Evolutionary conservation across 2,797 vertebrate genomes (phyloP).

Genomic region (Gymnothorax reevesii): DNA sequence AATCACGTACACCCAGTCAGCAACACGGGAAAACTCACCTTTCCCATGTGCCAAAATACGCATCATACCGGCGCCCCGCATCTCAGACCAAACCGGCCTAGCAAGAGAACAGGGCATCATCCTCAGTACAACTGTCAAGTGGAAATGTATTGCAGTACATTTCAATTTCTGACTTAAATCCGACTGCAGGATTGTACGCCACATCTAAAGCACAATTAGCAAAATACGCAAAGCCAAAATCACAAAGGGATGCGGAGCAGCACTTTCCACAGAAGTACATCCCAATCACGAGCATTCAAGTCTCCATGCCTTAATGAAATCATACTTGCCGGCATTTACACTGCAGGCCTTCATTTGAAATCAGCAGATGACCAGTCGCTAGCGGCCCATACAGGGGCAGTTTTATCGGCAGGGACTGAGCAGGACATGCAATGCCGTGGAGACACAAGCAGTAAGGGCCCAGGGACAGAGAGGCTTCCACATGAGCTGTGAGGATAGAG

Average conservation of each 20-base stretch:
- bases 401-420: too few species aligned
- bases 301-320: neutral
- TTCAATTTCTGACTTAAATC: neutral
- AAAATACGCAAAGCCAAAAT: neutral
- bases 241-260: neutral
- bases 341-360: too few species aligned
- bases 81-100: neutral
- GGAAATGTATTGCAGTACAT: neutral
- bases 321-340: too few species aligned
- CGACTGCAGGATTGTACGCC: neutral
- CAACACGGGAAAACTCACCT: slow-evolving; percentile 39
- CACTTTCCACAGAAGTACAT: neutral
- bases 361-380: too few species aligned
- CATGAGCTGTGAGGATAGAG: too few species aligned
- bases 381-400: too few species aligned
- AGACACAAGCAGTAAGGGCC: too few species aligned
- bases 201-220: neutral
- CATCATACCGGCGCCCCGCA: slow-evolving; percentile 5
- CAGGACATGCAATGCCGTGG: too few species aligned
- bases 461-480: too few species aligned
- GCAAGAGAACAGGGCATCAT: neutral
- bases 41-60: slow-evolving; percentile 34
- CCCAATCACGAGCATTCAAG: neutral
- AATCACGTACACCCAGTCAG: slow-evolving; percentile 46
- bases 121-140: neutral